Conservation (phyloP, 2,113 vertebrate genomes). For the Eonycteris spelaea region DNA sequence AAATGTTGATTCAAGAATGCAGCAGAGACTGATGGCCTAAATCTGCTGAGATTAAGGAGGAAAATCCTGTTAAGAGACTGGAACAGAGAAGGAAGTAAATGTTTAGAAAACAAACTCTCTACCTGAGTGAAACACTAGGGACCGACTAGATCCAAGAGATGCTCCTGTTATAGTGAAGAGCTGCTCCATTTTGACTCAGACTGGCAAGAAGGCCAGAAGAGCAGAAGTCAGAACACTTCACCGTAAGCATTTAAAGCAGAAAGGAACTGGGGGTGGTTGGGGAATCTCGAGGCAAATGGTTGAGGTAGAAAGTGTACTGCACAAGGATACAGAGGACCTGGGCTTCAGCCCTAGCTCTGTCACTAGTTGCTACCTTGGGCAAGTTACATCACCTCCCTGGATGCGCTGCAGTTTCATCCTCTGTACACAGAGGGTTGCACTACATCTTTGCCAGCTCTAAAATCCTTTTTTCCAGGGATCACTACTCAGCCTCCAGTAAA, state of each 20-base stretch:
- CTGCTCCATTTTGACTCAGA: not conserved
- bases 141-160: rapidly evolving
- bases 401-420: not conserved
- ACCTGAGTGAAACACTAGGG: too few species aligned
- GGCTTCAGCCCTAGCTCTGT: not conserved
- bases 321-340: not conserved
- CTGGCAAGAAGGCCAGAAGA: not conserved
- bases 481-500: not conserved
- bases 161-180: too few species aligned
- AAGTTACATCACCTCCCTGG: not conserved
- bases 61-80: not conserved
- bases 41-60: not conserved
- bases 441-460: not conserved
- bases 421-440: not conserved
- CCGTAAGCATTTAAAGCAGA: not conserved
- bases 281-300: not conserved
- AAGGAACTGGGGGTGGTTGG: too few species aligned
- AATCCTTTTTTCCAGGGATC: not conserved
- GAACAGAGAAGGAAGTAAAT: not conserved
- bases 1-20: not conserved
- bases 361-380: too few species aligned
- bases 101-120: not conserved
- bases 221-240: not conserved
- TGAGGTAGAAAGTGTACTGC: not conserved
- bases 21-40: not conserved